Evolutionary conservation across 2,113 vertebrate genomes (phyloP).

Genomic region (Microcebus griseorufus): DNA sequence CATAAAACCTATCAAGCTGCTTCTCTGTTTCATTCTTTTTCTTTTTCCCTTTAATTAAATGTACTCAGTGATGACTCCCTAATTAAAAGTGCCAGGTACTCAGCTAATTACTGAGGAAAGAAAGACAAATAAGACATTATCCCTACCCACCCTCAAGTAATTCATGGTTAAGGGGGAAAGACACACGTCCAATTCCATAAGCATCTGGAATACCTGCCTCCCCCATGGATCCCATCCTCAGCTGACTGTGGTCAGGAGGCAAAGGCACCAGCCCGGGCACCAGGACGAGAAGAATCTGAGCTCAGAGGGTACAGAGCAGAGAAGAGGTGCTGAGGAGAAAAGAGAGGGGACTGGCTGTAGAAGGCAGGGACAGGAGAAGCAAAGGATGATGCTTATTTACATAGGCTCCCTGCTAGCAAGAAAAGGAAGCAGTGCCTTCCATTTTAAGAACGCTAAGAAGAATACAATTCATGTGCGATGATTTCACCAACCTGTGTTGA

Average conservation of each 20-base stretch:
- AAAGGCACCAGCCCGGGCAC: neutral
- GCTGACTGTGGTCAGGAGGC: neutral
- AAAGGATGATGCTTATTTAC: neutral
- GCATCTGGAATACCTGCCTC: no score
- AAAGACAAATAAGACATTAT: neutral
- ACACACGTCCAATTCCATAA: neutral
- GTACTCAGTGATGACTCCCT: neutral
- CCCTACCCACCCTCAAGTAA: neutral
- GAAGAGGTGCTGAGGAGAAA: neutral
- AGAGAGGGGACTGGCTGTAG: neutral
- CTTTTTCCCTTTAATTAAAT: neutral
- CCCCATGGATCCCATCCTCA: no score
- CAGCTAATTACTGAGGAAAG: neutral
- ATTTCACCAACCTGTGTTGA: neutral
- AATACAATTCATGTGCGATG: neutral
- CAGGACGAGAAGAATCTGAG: neutral
- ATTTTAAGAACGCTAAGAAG: neutral
- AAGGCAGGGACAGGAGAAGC: neutral
- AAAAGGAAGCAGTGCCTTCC: neutral
- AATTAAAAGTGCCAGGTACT: neutral
- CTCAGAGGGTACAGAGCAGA: neutral
- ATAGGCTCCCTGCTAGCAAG: neutral
- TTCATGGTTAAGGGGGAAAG: neutral
- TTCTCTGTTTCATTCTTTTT: neutral
- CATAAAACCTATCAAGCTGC: neutral